Evolutionary conservation across 2,113 vertebrate genomes (phyloP), one percentile per base, ranked within the genome.

Genomic region (Miniopterus natalensis): DNA sequence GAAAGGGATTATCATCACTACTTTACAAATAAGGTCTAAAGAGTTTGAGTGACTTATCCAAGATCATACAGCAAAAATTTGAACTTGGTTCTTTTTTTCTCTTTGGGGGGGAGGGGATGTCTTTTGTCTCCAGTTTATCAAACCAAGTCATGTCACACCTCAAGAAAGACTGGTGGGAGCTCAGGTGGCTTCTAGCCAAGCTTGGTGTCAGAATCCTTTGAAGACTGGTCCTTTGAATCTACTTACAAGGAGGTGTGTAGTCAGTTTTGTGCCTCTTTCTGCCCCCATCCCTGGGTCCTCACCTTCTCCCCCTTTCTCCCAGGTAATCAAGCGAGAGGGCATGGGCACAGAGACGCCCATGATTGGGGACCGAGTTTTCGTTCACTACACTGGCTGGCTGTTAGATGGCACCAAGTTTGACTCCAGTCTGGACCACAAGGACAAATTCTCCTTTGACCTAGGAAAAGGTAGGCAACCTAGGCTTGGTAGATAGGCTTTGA

Each of bases 361-460:
- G 99, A 99, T 98, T 0, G 99, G 99, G 6, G 99, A 99, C 97
- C 99, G 99, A 97, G 99, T 99, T 95, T 99, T 97, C 0, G 99
- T 99, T 53, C 99, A 99, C 98, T 99, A 99, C 97, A 99, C 99
- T 4, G 99, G 99, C 18, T 99, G 99, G 89, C 98, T 99, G 84
- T 95, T 99, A 17, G 99, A 99, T 94, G 99, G 99, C 81, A 99
- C 99, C 78, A 99, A 98, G 95, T 99, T 99, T 95, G 99, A 99
- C 96, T 99, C 99, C 47, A 99, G 99, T 96, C 98, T 99, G 96
- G 99, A 99, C 98, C 97, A 99, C 93, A 99, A 96, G 96, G 99
- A 99, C 59, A 99, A 98, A 92, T 99, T 99, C 97, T 99, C 99
- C 21, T 99, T 99, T 96, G 99, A 99, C 96, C 92, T 99, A 96